Evolutionary conservation across 2,113 vertebrate species (phyloP), one percentile per base, ranked within the genome.

Genomic region (Sialia sialis): DNA sequence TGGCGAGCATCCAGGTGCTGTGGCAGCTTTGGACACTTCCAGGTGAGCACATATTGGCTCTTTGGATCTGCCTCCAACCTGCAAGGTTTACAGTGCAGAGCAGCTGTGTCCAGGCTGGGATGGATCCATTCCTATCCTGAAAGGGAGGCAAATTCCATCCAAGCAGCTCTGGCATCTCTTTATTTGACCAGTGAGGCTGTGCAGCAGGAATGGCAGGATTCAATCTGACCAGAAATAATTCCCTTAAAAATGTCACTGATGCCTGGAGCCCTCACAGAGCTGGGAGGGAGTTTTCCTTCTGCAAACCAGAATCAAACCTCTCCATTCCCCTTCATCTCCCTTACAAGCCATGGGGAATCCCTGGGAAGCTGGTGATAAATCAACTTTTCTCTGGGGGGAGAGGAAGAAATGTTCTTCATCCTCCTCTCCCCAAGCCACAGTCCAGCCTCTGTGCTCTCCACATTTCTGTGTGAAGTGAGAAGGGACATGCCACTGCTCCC

Each of bases 401-500:
- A 63, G 30, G 54, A 81, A 78, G 51, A 78, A 77, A 23, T 4
- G 14, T 62, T 74, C 15, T 69, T 74, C 15, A 12, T 23, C 55
- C 29, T 51, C 44, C 13, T 41, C 22, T 62, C 14, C 13, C 26
- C 19, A 22, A 20, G 6, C 27, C 18, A 29, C 48, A 70, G 15
- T 21, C 34, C 26, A 49, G 16, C 10, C 39, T 60, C 82, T 27
- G 27, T 48, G 32, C 43, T n/a, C 25, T 41, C 38, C 2, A 0
- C 6, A 1, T n/a, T 66, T 77, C 59, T 64, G 4, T 7, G 25
- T 13, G 2, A 22, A 16, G 32, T 25, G 48, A 30, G 2, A 16
- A 63, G 48, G 34, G 36, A 16, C 73, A 27, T 0, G 0, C 39
- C 74, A 3, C 19, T 62, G 56, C 52, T 46, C 41, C 0, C 0